These are phyloP conservation scores for Mantis religiosa DNA, from an alignment of 2,888 invertebrate genomes.

Conservation along the genomic window DNA sequence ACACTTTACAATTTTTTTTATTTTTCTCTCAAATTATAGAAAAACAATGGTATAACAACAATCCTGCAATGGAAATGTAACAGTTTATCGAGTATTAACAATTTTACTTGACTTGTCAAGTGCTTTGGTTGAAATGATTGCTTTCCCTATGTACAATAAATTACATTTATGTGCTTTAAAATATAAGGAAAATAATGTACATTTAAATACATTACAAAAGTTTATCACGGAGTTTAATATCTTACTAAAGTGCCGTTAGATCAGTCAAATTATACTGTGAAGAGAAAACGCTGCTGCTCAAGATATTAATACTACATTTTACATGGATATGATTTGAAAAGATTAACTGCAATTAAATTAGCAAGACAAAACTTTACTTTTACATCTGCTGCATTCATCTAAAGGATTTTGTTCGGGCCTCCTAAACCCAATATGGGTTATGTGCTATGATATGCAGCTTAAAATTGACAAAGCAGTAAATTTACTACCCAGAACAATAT, in stretches of 20 bases:
- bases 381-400: neutral
- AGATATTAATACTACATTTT: neutral
- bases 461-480: neutral
- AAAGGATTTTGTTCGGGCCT: neutral
- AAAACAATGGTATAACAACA: neutral
- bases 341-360: neutral
- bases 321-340: neutral
- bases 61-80: neutral
- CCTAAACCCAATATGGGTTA: neutral
- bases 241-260: neutral
- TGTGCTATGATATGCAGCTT: neutral
- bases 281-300: neutral
- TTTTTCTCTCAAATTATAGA: too few relatives aligned
- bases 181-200: neutral
- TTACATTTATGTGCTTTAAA: neutral
- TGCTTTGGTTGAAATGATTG: neutral
- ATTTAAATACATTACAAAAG: neutral
- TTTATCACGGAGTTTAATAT: neutral
- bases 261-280: neutral
- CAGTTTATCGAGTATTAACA: neutral
- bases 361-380: neutral
- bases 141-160: slow-evolving; percentile 3
- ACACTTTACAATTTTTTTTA: neutral
- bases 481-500: neutral
- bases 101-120: neutral